Percentiles rank a stretch among this genome's conserved stretches.
phyloP scores from a whole-genome alignment of 2,797 vertebrate genomes.

The Acanthis flammea region DNA sequence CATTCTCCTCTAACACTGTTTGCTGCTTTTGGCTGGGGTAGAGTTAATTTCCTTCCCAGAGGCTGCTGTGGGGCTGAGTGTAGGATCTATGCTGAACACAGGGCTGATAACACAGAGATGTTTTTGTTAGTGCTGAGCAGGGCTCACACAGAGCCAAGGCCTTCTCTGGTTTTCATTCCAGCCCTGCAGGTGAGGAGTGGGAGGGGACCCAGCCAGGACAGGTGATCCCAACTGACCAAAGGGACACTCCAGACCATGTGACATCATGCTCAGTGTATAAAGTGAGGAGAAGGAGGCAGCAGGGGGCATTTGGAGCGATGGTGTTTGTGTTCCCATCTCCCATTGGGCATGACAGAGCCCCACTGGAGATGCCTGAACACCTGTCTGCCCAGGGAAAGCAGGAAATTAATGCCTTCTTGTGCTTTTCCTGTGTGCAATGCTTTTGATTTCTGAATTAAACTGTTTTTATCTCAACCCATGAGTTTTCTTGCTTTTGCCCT shows the following conservation, averaged over 20 bases:
- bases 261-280: fast-evolving
- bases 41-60: fast-evolving
- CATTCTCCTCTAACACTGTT: neutral
- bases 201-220: neutral
- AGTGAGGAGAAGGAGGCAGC: fast-evolving
- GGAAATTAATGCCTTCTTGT: neutral
- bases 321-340: fast-evolving
- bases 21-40: neutral
- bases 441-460: neutral
- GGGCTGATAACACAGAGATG: neutral
- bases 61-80: fast-evolving
- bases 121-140: neutral
- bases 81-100: neutral
- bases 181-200: neutral
- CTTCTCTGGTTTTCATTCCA: neutral
- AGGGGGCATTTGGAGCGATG: neutral
- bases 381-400: neutral
- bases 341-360: fast-evolving
- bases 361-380: no score
- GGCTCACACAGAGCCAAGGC: neutral
- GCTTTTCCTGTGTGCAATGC: neutral
- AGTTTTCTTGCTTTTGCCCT: neutral
- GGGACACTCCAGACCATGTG: neutral
- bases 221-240: neutral
- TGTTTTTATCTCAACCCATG: neutral